Conservation (phyloP, 2,113 vertebrate genomes). For the Gobius niger region DNA sequence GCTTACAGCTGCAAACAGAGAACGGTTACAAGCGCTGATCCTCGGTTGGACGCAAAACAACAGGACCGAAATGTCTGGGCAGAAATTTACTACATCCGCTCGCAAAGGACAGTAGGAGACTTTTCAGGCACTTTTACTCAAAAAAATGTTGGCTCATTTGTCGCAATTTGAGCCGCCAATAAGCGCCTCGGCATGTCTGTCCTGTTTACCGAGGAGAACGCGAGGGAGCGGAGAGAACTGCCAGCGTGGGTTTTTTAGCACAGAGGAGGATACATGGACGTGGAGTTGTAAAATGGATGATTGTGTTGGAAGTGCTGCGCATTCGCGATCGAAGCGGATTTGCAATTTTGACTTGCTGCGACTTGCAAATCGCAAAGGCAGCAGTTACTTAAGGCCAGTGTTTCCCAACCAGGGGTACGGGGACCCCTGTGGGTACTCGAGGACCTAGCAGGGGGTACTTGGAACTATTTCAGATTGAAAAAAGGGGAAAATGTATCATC, state of each 20-base stretch:
- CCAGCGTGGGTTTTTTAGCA: conserved; percentile 4
- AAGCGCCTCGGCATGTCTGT: conserved; percentile 8
- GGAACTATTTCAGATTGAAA: no score
- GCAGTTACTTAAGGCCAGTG: no score
- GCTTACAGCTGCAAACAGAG: conserved; percentile 24
- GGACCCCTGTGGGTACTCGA: no score
- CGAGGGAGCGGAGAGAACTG: background rate
- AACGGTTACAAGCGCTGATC: background rate
- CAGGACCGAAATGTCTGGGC: background rate
- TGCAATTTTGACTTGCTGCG: no score
- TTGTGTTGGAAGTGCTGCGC: background rate
- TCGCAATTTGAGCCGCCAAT: conserved; percentile 10
- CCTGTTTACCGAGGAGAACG: conserved; percentile 7
- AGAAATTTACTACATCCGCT: conserved; percentile 9
- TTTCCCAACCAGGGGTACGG: no score
- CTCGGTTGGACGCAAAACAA: conserved; percentile 1
- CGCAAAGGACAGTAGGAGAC: background rate
- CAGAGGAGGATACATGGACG: background rate
- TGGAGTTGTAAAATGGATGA: background rate
- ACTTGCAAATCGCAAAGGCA: no score
- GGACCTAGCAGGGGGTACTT: no score
- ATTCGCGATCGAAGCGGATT: no score
- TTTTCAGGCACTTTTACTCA: background rate
- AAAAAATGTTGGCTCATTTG: conserved; percentile 5
- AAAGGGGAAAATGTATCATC: no score